Conservation (phyloP, 1,140 invertebrate species). For the Lucilia sericata region DNA sequence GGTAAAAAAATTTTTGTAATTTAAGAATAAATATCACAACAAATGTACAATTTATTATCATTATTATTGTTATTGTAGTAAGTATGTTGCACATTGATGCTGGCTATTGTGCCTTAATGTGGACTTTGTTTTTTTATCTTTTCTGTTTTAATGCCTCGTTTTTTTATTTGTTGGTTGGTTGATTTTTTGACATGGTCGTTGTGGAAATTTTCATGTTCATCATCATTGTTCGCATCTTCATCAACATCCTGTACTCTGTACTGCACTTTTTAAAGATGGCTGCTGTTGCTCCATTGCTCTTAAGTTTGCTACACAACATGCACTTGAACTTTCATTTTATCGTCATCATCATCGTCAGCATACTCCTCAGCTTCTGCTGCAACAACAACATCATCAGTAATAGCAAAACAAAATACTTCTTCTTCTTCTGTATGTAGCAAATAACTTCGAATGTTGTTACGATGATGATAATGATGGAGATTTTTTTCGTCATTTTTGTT, state of each 20-base stretch:
- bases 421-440: background rate
- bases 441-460: background rate
- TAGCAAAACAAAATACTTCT: background rate
- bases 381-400: slow-evolving; percentile 31
- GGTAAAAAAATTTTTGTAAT: background rate
- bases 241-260: background rate
- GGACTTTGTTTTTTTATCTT: background rate
- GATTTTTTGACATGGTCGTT: slow-evolving; percentile 18
- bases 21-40: background rate
- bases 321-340: slow-evolving; percentile 29
- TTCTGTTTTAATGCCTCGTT: background rate
- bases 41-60: background rate
- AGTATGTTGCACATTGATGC: background rate
- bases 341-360: background rate
- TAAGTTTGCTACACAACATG: slow-evolving; percentile 16
- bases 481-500: slow-evolving; percentile 17
- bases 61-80: too few species aligned
- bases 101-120: background rate
- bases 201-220: background rate
- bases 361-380: background rate
- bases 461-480: background rate
- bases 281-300: slow-evolving; percentile 3
- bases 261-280: slow-evolving; percentile 6
- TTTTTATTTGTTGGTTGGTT: slow-evolving; percentile 12
- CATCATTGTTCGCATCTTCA: background rate